These are phyloP conservation scores for Malacoraja senta DNA, from an alignment of 2,797 vertebrate genomes.

Conservation along the genomic window DNA sequence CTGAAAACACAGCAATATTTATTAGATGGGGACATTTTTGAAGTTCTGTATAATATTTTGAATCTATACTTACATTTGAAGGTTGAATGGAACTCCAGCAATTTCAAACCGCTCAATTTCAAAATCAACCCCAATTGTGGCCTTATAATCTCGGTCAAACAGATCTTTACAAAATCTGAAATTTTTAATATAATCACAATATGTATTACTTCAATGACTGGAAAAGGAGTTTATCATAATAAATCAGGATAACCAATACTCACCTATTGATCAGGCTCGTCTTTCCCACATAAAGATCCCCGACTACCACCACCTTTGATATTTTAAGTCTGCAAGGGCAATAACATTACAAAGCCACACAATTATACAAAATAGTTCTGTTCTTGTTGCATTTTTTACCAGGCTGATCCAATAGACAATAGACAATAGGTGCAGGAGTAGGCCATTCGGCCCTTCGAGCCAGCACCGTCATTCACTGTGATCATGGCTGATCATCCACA, in stretches of 20 bases:
- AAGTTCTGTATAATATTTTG: neutral
- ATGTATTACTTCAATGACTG: neutral
- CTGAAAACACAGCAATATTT: neutral
- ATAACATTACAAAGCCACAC: constrained; percentile 32
- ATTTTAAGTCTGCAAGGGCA: constrained; percentile 63
- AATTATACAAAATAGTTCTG: constrained; percentile 42
- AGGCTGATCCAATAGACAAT: constrained; percentile 40
- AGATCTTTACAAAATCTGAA: constrained; percentile 79
- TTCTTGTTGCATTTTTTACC: constrained; percentile 41
- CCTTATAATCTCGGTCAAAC: constrained; percentile 85
- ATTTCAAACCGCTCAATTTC: constrained; percentile 85
- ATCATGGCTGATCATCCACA: no score
- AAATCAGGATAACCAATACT: neutral
- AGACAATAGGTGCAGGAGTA: no score
- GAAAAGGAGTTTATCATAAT: neutral
- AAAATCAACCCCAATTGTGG: constrained; percentile 87
- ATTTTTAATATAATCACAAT: constrained; percentile 26
- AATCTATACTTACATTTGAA: constrained; percentile 75
- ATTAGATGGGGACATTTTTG: neutral
- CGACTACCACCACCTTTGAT: constrained; percentile 85
- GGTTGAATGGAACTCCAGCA: constrained; percentile 69
- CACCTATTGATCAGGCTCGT: constrained; percentile 88
- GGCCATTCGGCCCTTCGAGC: no score
- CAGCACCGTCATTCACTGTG: no score
- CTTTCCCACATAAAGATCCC: constrained; percentile 84